Evolutionary conservation across 2,888 invertebrate genomes (phyloP).

Genomic region (Hyalella azteca): DNA sequence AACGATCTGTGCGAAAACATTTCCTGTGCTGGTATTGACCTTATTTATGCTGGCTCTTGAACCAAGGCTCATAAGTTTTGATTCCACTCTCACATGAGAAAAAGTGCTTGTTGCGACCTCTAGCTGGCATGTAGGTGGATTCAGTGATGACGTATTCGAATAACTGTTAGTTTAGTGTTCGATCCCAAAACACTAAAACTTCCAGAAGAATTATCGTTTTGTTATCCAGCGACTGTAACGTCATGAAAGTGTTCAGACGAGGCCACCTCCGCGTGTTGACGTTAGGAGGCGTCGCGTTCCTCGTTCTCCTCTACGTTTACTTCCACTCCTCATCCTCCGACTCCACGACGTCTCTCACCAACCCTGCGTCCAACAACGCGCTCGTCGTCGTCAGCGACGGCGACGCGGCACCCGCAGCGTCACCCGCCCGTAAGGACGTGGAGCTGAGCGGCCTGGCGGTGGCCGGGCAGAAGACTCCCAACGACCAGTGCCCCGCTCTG

Average conservation of each 20-base stretch:
- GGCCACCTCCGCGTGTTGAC: constrained; percentile 49
- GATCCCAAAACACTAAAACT: no score
- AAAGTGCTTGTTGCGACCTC: no score
- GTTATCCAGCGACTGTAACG: no score
- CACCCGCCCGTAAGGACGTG: background rate
- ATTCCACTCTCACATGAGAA: no score
- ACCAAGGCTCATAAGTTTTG: no score
- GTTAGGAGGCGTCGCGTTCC: constrained; percentile 41
- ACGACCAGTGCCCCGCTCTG: constrained; percentile 48
- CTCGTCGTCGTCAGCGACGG: background rate
- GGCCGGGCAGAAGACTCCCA: constrained; percentile 46
- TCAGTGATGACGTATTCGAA: no score
- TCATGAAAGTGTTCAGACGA: constrained; percentile 48
- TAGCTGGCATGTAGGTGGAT: no score
- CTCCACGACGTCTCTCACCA: constrained; percentile 39
- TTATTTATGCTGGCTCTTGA: no score
- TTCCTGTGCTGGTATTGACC: no score
- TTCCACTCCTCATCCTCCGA: constrained; percentile 52
- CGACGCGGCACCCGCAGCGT: background rate
- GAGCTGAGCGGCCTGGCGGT: constrained; percentile 20
- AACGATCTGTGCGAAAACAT: no score
- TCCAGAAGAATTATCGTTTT: no score
- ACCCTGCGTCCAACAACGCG: constrained; percentile 33
- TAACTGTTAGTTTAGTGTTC: no score
- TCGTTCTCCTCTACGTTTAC: constrained; percentile 51